Evolutionary conservation across 2,113 vertebrate species (phyloP), one percentile per base, ranked within the genome.

Genomic region (Sula dactylatra): DNA sequence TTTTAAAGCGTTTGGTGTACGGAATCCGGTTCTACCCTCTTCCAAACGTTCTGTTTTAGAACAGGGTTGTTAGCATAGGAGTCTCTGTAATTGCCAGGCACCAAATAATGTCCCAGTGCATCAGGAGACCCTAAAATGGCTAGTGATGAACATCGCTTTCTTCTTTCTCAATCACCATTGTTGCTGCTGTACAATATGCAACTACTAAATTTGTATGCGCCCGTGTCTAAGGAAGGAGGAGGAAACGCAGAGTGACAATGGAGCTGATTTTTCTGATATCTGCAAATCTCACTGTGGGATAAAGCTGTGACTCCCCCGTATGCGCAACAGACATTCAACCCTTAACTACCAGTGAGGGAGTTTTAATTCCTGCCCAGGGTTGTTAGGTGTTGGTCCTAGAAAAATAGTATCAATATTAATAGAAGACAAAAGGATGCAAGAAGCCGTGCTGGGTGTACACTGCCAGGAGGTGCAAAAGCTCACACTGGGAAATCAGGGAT

Each of bases 151-250:
- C 38, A 74, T 4, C 0, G 1, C 47, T 26, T 45, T 52, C 16
- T 31, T 16, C 50, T 45, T 45, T 26, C 62, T 73, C 67, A 13
- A 2, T 38, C 65, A 22, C 5, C 29, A 1, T 0, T 17, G 15
- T 8, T 62, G 61, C 2, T 36, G 6, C 26, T 22, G 45, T 14
- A 50, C 40, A 50, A 45, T 13, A 22, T 4, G 16, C 44, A 56
- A 1, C 27, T 3, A 10, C 32, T 16, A 7, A 4, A 40, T 15
- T 16, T 20, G 11, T 4, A 34, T 3, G 0, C 1, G 0, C 2
- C 9, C 4, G 1, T 5, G 61, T 11, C 58, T 9, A 6, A 29
- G 47, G 40, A 47, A 32, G n/a, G 7, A 74, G 34, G 13, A 18
- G 9, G 61, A 91, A 50, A 32, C 2, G 2, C 7, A 9, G 55